Percentiles rank a stretch among this genome's conserved stretches.
Evolutionary conservation across 2,113 vertebrate species (phyloP).

Genomic region (Clarias magur): DNA sequence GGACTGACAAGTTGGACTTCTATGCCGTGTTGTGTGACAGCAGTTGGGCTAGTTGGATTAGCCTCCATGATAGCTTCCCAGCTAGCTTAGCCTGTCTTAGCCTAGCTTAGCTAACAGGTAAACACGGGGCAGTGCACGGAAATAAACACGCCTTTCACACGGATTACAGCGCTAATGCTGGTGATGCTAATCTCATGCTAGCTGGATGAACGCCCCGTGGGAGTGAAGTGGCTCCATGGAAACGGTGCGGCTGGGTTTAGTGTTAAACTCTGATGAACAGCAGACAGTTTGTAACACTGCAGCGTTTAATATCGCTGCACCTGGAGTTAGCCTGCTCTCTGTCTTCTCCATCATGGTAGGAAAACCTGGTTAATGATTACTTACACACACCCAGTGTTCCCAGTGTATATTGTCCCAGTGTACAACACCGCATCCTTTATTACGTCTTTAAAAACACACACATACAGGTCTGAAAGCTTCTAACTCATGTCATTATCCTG

Average conservation of each 20-base stretch:
- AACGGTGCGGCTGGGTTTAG: background rate
- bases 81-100: constrained; percentile 58
- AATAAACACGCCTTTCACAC: constrained; percentile 18
- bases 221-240: constrained; percentile 20
- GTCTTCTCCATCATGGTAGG: background rate
- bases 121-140: constrained; percentile 58
- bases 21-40: constrained; percentile 40
- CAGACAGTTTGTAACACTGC: background rate
- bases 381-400: constrained; percentile 26
- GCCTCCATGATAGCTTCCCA: constrained; percentile 43
- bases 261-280: background rate
- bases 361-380: constrained; percentile 24
- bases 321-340: background rate
- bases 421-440: background rate
- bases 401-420: constrained; percentile 9
- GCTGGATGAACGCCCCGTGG: background rate
- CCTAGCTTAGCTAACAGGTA: constrained; percentile 64
- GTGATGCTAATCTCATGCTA: constrained; percentile 49
- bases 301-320: background rate
- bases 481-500: background rate
- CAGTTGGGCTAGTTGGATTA: constrained; percentile 44
- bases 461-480: background rate
- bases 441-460: background rate
- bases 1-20: constrained; percentile 54
- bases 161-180: constrained; percentile 62